Conservation (phyloP, 2,888 invertebrate species). For the Bugula neritina region DNA sequence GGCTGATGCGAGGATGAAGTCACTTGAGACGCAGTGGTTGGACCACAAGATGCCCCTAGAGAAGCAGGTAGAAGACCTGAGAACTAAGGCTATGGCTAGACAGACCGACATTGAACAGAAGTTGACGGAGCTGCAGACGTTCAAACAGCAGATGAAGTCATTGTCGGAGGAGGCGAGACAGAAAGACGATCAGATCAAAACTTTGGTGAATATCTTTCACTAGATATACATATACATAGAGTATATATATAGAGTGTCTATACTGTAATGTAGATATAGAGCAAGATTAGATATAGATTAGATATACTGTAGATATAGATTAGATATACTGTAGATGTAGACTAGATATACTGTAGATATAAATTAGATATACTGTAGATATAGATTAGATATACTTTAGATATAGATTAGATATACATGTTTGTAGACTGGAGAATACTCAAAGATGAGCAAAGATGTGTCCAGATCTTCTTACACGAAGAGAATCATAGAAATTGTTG, state of each 20-base stretch:
- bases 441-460: constrained; percentile 59
- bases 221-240: neutral
- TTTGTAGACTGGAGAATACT: constrained; percentile 59
- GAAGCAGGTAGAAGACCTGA: constrained; percentile 58
- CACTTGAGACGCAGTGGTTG: constrained; percentile 68
- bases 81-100: constrained; percentile 49
- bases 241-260: neutral
- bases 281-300: neutral
- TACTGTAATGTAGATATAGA: too few species aligned
- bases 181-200: constrained; percentile 57
- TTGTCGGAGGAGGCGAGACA: constrained; percentile 58
- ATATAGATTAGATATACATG: neutral
- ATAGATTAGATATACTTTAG: neutral
- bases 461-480: constrained; percentile 79
- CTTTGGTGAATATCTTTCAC: constrained; percentile 53
- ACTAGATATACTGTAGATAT: neutral
- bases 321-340: neutral
- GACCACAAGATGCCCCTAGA: constrained; percentile 65
- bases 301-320: neutral
- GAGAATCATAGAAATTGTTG: constrained; percentile 87
- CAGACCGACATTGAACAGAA: constrained; percentile 48
- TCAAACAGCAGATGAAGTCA: constrained; percentile 62
- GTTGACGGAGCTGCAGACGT: constrained; percentile 57
- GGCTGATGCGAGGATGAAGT: constrained; percentile 62
- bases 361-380: neutral